Percentiles rank a stretch among this genome's conserved stretches.
Evolutionary conservation across 2,888 invertebrate genomes (phyloP).

Genomic region (Scaptomyza reducta): DNA sequence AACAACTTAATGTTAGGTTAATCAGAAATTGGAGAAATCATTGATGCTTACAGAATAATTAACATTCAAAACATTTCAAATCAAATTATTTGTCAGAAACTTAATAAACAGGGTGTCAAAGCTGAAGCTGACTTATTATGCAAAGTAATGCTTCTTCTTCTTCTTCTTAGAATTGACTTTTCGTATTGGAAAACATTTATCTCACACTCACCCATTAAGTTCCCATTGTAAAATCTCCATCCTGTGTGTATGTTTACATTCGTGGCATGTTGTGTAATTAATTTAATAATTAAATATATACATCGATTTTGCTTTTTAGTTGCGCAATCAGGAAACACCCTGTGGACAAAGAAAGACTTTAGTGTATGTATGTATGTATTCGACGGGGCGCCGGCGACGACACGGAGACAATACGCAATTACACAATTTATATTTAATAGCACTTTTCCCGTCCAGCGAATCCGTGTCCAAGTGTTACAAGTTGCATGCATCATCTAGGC

Average conservation of each 20-base stretch:
- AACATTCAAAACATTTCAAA: not conserved
- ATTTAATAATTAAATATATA: not conserved
- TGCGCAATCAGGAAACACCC: not conserved
- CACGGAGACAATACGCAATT: not conserved
- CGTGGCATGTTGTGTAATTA: not conserved
- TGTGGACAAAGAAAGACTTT: not conserved
- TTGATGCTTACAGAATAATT: constrained; percentile 1
- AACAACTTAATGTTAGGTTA: constrained; percentile 9
- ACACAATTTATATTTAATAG: not conserved
- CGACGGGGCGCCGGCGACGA: not conserved
- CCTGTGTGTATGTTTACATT: not conserved
- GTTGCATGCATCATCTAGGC: not conserved
- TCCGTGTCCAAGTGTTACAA: not conserved
- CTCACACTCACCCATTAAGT: not conserved
- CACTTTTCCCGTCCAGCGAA: not conserved
- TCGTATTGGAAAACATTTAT: not conserved
- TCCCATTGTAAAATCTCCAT: not conserved
- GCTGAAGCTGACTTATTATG: not conserved
- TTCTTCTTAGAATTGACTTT: not conserved
- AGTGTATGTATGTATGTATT: not conserved
- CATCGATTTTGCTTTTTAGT: not conserved
- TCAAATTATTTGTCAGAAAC: not conserved
- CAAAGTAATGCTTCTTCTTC: not conserved
- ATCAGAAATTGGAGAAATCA: not conserved
- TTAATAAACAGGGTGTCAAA: not conserved